Percentiles rank a stretch among this genome's conserved stretches.
These are phyloP conservation scores for Euglossa dilemma DNA, from an alignment of 1,140 invertebrate species.

Conservation along the genomic window DNA sequence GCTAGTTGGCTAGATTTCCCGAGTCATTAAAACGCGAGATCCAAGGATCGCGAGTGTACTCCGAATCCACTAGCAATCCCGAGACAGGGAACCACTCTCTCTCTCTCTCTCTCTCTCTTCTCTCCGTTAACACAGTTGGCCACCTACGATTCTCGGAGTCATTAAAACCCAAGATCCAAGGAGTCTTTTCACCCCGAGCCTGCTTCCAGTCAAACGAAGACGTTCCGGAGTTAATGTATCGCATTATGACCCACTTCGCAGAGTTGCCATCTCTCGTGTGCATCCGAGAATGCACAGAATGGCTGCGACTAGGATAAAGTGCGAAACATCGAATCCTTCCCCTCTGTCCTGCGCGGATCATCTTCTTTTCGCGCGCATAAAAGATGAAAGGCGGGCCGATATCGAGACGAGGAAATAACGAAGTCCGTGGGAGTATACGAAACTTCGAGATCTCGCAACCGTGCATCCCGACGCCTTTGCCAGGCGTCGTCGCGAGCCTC, in stretches of 20 bases:
- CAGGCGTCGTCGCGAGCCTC: constrained; percentile 14
- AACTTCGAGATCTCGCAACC: not conserved
- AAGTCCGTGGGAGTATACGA: not conserved
- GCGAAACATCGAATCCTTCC: not conserved
- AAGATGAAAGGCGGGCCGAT: constrained; percentile 21
- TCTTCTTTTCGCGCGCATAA: constrained; percentile 11
- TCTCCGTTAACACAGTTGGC: too few relatives aligned
- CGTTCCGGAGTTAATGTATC: not conserved
- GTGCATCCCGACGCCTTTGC: not conserved
- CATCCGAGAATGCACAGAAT: not conserved
- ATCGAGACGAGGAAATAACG: constrained; percentile 16
- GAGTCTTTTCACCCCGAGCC: too few relatives aligned
- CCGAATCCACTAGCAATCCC: too few relatives aligned
- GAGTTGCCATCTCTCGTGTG: not conserved
- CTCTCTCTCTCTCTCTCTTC: too few relatives aligned
- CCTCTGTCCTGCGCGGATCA: constrained; percentile 16
- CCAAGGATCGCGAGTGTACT: too few relatives aligned
- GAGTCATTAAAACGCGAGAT: too few relatives aligned
- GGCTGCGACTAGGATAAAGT: not conserved
- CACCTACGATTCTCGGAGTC: too few relatives aligned
- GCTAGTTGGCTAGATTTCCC: too few relatives aligned
- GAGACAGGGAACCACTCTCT: too few relatives aligned
- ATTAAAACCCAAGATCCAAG: too few relatives aligned
- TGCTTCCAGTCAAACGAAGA: too few relatives aligned
- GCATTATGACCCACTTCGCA: not conserved